Base-by-base conservation (phyloP, 2,113 vertebrate genomes). In the Psittacus erithacus region DNA sequence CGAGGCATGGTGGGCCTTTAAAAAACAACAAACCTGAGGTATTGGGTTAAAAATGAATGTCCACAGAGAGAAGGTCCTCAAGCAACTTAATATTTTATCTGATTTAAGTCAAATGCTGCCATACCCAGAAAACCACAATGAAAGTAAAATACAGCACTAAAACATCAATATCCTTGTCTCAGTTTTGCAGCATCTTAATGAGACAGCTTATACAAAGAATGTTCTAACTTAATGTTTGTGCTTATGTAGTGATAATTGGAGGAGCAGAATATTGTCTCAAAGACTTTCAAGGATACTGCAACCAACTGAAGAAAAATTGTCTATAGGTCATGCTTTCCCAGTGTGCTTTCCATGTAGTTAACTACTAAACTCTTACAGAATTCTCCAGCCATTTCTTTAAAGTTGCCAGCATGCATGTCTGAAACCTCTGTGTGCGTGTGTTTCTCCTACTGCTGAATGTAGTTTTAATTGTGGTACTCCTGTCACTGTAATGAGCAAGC, bases 401-500 rank as follows among this genome's bases (percentile, higher is more conserved):
- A 57, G 69, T 75, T 38, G 82, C 39, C 38, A 25, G 7, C 63
- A 3, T 0, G 1, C 4, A 1, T 3, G 38, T 50, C 7, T 33
- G 1, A 18, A 15, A 2, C 9, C 17, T 1, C 7, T 35, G 6
- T 4, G 38, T 0, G 6, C 10, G 16, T 11, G 23, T 0, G 1
- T 16, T 47, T 38, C 35, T 10, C 1, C 0, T 1, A 14, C 63
- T 65, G 49, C 47, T 9, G 19, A 13, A 41, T 18, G 13, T 3
- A 28, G 27, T 2, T 22, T 43, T 1, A 2, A 2, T 10, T 29
- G 4, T 0, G 3, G 13, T 7, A 5, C 27, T 52, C 10, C n/a
- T 24, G 2, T 18, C 15, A 0, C 33, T 17, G 28, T 1, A 3
- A 16, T 1, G 43, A 57, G 11, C 20, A 28, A 33, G 5, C 24